Conservation (phyloP, 1,140 invertebrate species). For the Araneus ventricosus region DNA sequence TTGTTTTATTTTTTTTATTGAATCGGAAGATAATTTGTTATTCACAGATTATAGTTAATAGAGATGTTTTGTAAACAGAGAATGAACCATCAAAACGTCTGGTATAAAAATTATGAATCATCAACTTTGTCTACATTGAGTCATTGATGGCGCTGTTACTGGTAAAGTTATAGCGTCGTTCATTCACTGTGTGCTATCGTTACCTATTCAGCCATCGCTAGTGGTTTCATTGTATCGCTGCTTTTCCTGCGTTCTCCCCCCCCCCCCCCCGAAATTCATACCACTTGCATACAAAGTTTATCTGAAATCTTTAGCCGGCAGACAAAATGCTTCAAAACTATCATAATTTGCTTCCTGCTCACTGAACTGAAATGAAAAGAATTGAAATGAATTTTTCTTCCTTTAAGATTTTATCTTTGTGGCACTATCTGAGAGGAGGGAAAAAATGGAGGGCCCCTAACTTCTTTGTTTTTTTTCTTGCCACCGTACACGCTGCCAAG, state of each 20-base stretch:
- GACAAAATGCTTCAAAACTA: constrained; percentile 10
- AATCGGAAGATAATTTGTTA: too few relatives aligned
- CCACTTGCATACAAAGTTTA: neutral
- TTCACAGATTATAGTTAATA: neutral
- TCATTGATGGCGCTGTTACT: neutral
- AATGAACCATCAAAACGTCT: neutral
- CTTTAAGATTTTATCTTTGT: neutral
- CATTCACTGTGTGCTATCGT: neutral
- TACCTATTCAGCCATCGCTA: neutral
- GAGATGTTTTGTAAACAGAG: neutral
- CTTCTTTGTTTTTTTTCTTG: neutral
- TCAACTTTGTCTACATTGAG: neutral
- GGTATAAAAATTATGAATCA: neutral
- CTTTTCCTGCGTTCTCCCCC: neutral
- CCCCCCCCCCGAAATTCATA: neutral
- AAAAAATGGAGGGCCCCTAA: neutral
- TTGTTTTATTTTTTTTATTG: too few relatives aligned
- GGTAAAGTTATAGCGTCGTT: neutral
- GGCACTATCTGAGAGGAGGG: neutral
- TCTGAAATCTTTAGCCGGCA: neutral
- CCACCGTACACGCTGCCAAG: neutral
- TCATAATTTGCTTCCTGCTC: constrained; percentile 23
- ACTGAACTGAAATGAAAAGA: constrained; percentile 36
- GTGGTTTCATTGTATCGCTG: neutral
- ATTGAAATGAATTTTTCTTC: constrained; percentile 18